Evolutionary conservation across 2,797 vertebrate genomes (phyloP).

Genomic region (Dermochelys coriacea): DNA sequence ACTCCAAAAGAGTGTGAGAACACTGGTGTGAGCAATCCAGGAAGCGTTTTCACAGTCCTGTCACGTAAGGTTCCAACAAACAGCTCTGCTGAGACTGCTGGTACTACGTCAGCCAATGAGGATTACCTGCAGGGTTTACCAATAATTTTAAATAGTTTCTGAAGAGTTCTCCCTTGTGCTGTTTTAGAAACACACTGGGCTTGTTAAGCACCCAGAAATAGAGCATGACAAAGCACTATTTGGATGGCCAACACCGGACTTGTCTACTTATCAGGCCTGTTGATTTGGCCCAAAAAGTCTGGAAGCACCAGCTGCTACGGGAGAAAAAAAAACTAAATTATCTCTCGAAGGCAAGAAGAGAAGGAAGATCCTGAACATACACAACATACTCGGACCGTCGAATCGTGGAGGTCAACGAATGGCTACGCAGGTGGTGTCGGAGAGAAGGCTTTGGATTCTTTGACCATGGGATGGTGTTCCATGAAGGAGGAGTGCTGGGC

Average conservation of each 20-base stretch:
- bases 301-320: background rate
- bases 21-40: background rate
- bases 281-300: background rate
- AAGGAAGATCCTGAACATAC: background rate
- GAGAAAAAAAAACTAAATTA: background rate
- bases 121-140: background rate
- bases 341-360: background rate
- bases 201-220: background rate
- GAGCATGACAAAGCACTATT: background rate
- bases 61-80: rapidly evolving
- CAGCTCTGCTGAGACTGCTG: background rate
- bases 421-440: too few species aligned
- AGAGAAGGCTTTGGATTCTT: too few species aligned
- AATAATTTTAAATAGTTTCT: background rate
- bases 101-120: background rate
- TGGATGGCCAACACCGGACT: background rate
- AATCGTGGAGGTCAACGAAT: too few species aligned
- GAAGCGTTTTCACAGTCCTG: background rate
- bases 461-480: too few species aligned
- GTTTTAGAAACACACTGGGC: rapidly evolving
- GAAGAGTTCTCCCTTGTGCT: rapidly evolving
- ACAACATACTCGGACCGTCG: too few species aligned
- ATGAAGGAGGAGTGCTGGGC: too few species aligned
- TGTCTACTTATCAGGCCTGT: background rate
- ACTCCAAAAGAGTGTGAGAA: background rate